A percentile compares a stretch with the other conserved stretches of the same genome.
Evolutionary conservation across 2,888 invertebrate species (phyloP).

Genomic region (Eupithecia inturbata): DNA sequence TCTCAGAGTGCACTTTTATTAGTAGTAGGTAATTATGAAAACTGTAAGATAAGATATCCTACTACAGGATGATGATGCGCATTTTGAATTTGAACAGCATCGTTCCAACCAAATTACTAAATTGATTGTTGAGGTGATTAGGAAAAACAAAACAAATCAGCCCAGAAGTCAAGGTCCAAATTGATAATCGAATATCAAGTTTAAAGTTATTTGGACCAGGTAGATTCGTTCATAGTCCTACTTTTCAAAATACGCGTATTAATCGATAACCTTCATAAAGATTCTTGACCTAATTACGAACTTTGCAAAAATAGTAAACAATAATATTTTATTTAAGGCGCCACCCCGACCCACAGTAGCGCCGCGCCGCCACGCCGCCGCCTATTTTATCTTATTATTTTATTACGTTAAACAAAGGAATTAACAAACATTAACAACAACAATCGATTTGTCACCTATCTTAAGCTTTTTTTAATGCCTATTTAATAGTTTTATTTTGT

Average conservation of each 20-base stretch:
- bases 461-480: no score
- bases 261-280: slow-evolving; percentile 12
- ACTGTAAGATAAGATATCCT: no score
- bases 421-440: no score
- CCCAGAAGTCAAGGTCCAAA: background rate
- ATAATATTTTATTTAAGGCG: slow-evolving; percentile 3
- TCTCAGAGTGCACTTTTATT: no score
- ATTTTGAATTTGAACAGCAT: background rate
- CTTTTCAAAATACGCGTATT: slow-evolving; percentile 6
- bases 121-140: background rate
- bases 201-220: background rate
- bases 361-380: no score
- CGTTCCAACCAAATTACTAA: background rate
- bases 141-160: background rate
- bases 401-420: no score
- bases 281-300: slow-evolving; percentile 5
- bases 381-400: no score
- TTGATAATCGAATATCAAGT: background rate
- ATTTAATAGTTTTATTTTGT: no score
- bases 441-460: no score
- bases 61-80: background rate
- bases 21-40: no score
- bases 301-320: slow-evolving; percentile 9
- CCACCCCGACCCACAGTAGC: no score
- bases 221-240: background rate